Evolutionary conservation across 2,888 invertebrate species (phyloP).

Genomic region (Schrankia costaestrigalis): DNA sequence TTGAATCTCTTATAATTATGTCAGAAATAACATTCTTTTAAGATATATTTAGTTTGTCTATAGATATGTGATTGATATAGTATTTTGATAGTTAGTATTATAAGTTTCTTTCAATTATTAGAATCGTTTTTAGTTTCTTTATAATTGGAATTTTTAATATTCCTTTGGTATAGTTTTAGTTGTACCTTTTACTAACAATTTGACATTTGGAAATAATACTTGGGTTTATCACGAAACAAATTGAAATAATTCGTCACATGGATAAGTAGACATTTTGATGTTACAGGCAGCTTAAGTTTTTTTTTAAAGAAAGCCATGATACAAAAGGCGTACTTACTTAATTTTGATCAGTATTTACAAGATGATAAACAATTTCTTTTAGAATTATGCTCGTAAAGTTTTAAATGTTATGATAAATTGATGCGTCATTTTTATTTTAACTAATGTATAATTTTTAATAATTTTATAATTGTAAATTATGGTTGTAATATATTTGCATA

Average conservation of each 20-base stretch:
- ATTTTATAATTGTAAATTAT: conserved; percentile 57
- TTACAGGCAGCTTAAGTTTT: conserved; percentile 23
- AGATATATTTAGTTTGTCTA: conserved; percentile 23
- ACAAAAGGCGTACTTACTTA: conserved; percentile 43
- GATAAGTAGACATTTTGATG: neutral
- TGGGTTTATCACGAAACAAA: neutral
- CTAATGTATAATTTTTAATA: conserved; percentile 37
- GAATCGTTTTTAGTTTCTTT: conserved; percentile 29
- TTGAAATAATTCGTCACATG: no score
- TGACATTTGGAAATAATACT: conserved; percentile 3
- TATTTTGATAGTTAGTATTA: conserved; percentile 33
- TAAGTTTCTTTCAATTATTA: conserved; percentile 31
- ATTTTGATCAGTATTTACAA: conserved; percentile 44
- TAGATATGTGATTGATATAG: conserved; percentile 27
- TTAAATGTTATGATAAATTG: conserved; percentile 15
- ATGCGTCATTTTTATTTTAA: conserved; percentile 31
- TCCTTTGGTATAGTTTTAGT: conserved; percentile 33
- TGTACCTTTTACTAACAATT: conserved; percentile 16
- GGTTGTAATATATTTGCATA: conserved; percentile 67
- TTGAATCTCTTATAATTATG: conserved; percentile 40
- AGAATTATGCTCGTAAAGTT: conserved; percentile 14
- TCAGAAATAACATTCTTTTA: conserved; percentile 22
- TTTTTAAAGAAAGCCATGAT: conserved; percentile 1
- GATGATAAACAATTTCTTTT: conserved; percentile 10
- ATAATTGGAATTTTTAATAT: conserved; percentile 22